These are phyloP conservation scores for Octopus sinensis DNA, from an alignment of 1,140 invertebrate genomes.

Conservation along the genomic window DNA sequence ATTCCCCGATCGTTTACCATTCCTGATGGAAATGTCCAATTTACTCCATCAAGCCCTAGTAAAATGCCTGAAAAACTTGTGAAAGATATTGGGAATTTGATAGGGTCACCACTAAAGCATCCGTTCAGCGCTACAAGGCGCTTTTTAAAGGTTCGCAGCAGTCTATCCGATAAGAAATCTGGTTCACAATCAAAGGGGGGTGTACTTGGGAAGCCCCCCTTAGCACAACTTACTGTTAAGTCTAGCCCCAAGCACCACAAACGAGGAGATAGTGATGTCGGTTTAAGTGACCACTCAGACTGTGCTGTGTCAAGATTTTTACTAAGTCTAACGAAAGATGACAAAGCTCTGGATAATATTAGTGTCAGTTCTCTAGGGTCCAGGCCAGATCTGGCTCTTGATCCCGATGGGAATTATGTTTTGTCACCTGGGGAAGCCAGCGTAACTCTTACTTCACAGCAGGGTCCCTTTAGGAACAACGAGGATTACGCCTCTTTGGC, in stretches of 20 bases:
- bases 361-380: neutral
- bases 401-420: neutral
- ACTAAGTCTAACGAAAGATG: neutral
- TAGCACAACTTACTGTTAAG: slow-evolving; percentile 21
- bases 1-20: slow-evolving; percentile 10
- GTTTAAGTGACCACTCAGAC: slow-evolving; percentile 17
- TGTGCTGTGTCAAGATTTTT: slow-evolving; percentile 11
- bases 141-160: slow-evolving; percentile 42
- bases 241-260: slow-evolving; percentile 24
- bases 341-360: slow-evolving; percentile 8
- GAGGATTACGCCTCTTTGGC: neutral
- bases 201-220: slow-evolving; percentile 23
- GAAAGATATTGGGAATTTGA: slow-evolving; percentile 47
- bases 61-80: slow-evolving; percentile 48
- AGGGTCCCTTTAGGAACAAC: neutral
- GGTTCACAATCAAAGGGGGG: slow-evolving; percentile 29
- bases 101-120: slow-evolving; percentile 38
- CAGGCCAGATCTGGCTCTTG: neutral
- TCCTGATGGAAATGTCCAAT: slow-evolving; percentile 15
- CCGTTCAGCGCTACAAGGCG: slow-evolving; percentile 40
- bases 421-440: neutral
- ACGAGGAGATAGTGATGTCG: slow-evolving; percentile 16
- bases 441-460: slow-evolving; percentile 7
- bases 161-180: slow-evolving; percentile 36
- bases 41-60: slow-evolving; percentile 36